Base-by-base conservation (phyloP, 2,797 vertebrate genomes). In the Odontamblyopus lacepedii region DNA sequence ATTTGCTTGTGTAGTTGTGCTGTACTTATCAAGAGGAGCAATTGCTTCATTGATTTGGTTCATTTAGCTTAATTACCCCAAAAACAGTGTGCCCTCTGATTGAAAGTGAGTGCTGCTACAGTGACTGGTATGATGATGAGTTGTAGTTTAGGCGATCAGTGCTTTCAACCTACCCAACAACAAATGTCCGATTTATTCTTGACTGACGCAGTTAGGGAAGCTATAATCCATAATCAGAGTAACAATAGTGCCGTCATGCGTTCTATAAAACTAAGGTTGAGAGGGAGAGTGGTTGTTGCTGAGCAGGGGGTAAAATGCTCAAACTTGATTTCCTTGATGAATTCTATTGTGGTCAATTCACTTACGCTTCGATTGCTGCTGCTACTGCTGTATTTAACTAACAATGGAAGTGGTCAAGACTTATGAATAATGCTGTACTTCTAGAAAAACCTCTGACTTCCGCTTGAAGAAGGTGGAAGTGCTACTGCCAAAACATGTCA, bases 101-200 rank as follows among this genome's bases (percentile, higher is more conserved):
- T 79, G 55, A 62, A 79, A 69, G 70, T 67, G 70, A 70, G 59
- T 61, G 51, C 78, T 56, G 77, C 64, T 69, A 77, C 76, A 74
- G 76, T 85, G 73, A 85, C 74, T 71, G 56, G 83, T 78, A 82
- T 83, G 77, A 77, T 84, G 74, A 86, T 83, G 82, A 82, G 69
- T 61, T 72, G 69, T 65, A 51, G 65, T 70, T 68, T 60, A 7
- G 27, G 65, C 64, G 67, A 74, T 76, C 70, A 69, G 65, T 11
- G 32, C 71, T 66, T 79, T 77, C 73, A 12, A 66, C 66, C 55
- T 74, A 51, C 74, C 19, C 67, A 44, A 59, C 67, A 44, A 59
- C 76, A 68, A 63, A 67, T 63, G 12, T 35, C 66, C 59, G 78
- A 77, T 83, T 80, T 78, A 76, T 88, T 78, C 66, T 75, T 67